These are phyloP conservation scores for Diphyllodes magnificus DNA, from an alignment of 2,113 vertebrate species.

Conservation along the genomic window DNA sequence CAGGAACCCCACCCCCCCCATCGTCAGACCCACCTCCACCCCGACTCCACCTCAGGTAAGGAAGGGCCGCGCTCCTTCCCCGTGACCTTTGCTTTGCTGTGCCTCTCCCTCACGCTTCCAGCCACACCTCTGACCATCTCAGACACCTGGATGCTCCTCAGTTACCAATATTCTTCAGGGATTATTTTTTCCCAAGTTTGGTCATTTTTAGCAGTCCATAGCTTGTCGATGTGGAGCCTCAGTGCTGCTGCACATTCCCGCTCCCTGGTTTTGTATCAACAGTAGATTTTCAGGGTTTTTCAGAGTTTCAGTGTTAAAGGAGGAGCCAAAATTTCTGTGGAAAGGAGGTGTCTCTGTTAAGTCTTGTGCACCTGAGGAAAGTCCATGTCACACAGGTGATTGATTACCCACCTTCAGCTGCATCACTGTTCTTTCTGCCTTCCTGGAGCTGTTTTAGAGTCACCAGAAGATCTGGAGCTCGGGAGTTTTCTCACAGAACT, in stretches of 20 bases:
- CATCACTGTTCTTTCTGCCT: background rate
- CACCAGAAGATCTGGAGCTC: background rate
- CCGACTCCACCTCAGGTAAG: slow-evolving; percentile 93
- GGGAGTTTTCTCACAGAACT: background rate
- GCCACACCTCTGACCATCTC: background rate
- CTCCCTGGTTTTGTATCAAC: background rate
- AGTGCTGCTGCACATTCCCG: background rate
- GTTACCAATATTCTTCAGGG: background rate
- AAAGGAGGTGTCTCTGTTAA: background rate
- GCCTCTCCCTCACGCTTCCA: background rate
- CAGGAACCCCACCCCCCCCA: slow-evolving; percentile 92
- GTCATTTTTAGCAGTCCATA: background rate
- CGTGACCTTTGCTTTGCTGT: background rate
- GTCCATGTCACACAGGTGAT: background rate
- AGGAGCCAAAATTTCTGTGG: background rate
- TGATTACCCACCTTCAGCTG: rapidly evolving
- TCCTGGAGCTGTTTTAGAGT: background rate
- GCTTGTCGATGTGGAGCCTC: background rate
- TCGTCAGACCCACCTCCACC: slow-evolving; percentile 83
- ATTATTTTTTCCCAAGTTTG: background rate
- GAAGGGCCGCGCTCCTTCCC: background rate
- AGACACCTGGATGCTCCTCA: background rate
- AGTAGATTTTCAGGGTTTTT: background rate
- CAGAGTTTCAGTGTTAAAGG: background rate
- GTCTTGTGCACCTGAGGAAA: background rate